A percentile compares a stretch with the other conserved stretches of the same genome.
phyloP scores from a whole-genome alignment of 2,113 vertebrate species.

The Phodopus roborovskii region DNA sequence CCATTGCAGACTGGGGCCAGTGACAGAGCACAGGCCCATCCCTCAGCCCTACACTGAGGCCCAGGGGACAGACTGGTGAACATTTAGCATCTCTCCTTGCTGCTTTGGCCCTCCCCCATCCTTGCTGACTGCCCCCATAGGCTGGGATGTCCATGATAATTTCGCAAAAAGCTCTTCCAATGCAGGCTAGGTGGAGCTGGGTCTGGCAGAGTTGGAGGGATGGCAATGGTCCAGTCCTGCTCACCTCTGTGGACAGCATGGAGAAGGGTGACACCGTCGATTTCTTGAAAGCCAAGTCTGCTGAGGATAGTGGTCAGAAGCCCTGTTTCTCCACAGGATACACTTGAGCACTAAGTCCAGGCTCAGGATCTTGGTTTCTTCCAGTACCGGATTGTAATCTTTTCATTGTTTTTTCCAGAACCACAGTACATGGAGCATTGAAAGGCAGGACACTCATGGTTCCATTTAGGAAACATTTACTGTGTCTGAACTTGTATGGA shows the following conservation, averaged over 20 bases:
- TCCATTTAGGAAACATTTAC: not conserved
- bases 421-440: not conserved
- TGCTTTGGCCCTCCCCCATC: accelerated
- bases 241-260: not conserved
- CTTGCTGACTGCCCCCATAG: not conserved
- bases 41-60: not conserved
- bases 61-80: not conserved
- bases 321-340: not conserved
- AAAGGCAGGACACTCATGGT: not conserved
- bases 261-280: not conserved
- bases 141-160: not conserved
- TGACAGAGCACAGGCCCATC: slow-evolving; percentile 68
- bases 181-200: not conserved
- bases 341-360: not conserved
- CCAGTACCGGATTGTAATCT: not conserved
- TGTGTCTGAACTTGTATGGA: not conserved
- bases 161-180: not conserved
- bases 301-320: not conserved
- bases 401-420: not conserved
- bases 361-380: not conserved
- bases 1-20: not conserved
- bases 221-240: not conserved
- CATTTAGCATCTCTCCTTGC: slow-evolving; percentile 24
- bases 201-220: not conserved
- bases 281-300: not conserved